Base-by-base conservation (phyloP, 1,140 invertebrate species). In the Microplitis demolitor region DNA sequence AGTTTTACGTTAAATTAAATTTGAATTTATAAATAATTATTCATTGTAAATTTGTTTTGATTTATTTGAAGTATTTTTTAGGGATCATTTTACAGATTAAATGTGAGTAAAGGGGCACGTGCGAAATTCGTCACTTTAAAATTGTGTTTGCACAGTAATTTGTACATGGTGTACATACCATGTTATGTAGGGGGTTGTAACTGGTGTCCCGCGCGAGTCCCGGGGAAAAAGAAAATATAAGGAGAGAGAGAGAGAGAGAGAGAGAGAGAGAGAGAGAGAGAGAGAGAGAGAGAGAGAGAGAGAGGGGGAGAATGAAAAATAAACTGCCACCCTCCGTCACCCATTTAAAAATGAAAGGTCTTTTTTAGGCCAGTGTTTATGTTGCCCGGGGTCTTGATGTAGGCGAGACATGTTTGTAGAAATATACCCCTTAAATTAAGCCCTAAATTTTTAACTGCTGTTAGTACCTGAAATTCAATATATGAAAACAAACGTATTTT, bases 71-170 rank as follows among this genome's bases (percentile, higher is more conserved):
- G 9, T 67, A 14, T n/a, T 31, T 51, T 4, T 1, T n/a, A 45
- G 35, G 66, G 68, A 73, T 69, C 70, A 73, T 69, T 76, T 68
- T 71, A 61, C 31, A 60, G 14, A 4, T 50, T 24, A 13, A 56
- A 24, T 37, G 39, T 58, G 54, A 64, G n/a, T 56, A 11, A 16
- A 58, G 58, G 45, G 39, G 54, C 71, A 53, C 56, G 34, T 53
- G 71, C 67, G 68, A 70, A 70, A 71, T 62, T 73, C 68, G 67
- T 68, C 68, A 69, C 56, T 73, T 72, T 72, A 66, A 56, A 54
- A 64, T 24, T 6, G 39, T 75, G 66, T 75, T 75, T 74, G 64
- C 54, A 39, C 45, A 35, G 64, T 68, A 50, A 63, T 68, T 68
- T 54, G 69, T 60, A 33, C 62, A 34, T 34, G 51, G 34, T 11